These are phyloP conservation scores for Schizaphis graminum DNA, from an alignment of 2,888 invertebrate genomes.

Conservation along the genomic window DNA sequence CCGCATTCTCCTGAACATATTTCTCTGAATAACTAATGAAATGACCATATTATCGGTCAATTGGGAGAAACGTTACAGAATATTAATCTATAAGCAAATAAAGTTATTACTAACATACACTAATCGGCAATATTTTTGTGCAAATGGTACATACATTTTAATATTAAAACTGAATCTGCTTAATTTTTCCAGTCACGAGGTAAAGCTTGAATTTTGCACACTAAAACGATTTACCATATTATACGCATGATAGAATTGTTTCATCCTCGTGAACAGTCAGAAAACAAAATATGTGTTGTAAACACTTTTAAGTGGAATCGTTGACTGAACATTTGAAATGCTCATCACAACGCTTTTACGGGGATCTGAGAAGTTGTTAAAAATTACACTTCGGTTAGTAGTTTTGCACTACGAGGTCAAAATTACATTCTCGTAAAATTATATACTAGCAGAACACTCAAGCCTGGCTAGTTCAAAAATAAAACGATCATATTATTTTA, in stretches of 20 bases:
- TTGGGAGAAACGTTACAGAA: not conserved
- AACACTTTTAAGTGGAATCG: not conserved
- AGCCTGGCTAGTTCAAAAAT: not conserved
- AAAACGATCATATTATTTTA: not conserved
- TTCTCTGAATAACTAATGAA: not conserved
- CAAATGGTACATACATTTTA: not conserved
- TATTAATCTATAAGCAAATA: not conserved
- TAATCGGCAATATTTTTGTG: not conserved
- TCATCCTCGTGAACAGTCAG: not conserved
- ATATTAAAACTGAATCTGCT: not conserved
- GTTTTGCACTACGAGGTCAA: not conserved
- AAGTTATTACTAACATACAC: not conserved
- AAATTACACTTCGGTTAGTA: constrained; percentile 14
- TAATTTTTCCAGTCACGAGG: not conserved
- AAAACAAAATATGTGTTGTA: constrained; percentile 1
- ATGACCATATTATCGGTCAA: not conserved
- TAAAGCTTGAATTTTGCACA: not conserved
- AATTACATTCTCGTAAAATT: constrained; percentile 9
- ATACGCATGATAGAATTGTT: not conserved
- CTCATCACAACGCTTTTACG: not conserved
- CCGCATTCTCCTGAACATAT: not conserved
- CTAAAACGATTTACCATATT: not conserved
- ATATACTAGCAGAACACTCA: not conserved
- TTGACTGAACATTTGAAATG: not conserved
- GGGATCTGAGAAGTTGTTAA: not conserved